Evolutionary conservation across 2,797 vertebrate species (phyloP).

Genomic region (Bovichtus diacanthus): DNA sequence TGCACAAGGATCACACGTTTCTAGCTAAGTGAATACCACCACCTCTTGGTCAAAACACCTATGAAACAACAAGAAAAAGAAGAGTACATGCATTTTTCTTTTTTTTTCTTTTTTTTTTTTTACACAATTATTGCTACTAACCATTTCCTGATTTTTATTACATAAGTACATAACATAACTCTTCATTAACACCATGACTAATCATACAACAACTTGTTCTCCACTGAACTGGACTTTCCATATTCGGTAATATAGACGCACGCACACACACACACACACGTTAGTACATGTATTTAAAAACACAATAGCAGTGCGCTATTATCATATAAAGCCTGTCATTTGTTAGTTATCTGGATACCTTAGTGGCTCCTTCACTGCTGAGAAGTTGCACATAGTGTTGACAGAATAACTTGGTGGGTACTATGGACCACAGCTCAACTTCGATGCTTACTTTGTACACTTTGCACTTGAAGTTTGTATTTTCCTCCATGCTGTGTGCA

Average conservation of each 20-base stretch:
- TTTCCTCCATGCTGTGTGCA: background rate
- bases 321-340: background rate
- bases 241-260: background rate
- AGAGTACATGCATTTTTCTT: background rate
- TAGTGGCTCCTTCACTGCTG: background rate
- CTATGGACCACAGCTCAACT: background rate
- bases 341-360: background rate
- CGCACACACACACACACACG: background rate
- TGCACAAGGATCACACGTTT: background rate
- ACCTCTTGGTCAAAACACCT: conserved; percentile 32
- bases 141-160: background rate
- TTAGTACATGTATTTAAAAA: background rate
- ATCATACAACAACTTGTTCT: background rate
- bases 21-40: conserved; percentile 39
- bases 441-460: background rate
- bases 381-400: background rate
- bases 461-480: background rate
- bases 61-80: background rate
- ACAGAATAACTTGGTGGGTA: background rate
- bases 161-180: background rate
- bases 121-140: background rate
- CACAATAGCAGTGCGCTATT: background rate
- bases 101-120: no score
- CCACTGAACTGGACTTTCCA: background rate
- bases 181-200: background rate